Evolutionary conservation across 1,140 invertebrate species (phyloP).

Genomic region (Trachymyrmex septentrionalis): DNA sequence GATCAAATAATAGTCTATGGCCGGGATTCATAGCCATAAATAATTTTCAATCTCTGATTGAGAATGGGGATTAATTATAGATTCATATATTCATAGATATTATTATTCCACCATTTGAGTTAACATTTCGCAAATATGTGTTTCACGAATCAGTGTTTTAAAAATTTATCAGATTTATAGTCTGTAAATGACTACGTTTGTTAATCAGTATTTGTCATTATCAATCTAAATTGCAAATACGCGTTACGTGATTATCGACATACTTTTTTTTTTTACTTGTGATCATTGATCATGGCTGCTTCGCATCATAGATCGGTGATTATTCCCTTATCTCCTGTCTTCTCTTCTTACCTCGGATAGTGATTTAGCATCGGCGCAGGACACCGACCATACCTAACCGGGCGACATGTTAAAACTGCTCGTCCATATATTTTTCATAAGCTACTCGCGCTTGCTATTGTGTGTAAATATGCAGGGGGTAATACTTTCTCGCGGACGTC

Average conservation of each 20-base stretch:
- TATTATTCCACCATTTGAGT: too few species aligned
- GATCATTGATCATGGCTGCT: not conserved
- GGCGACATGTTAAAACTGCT: slow-evolving; percentile 25
- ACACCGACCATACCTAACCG: not conserved
- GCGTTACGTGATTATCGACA: not conserved
- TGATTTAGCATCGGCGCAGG: not conserved
- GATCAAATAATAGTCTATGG: not conserved
- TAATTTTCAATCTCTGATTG: too few species aligned
- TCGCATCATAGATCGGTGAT: slow-evolving; percentile 3
- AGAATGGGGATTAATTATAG: too few species aligned
- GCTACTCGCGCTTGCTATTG: slow-evolving; percentile 36
- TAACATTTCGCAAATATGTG: too few species aligned
- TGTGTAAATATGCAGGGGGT: slow-evolving; percentile 54
- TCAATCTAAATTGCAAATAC: not conserved
- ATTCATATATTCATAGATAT: too few species aligned
- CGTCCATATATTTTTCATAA: slow-evolving; percentile 58
- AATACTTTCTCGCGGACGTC: slow-evolving; percentile 46
- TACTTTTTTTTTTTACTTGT: not conserved
- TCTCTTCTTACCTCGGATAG: not conserved
- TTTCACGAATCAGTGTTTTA: too few species aligned
- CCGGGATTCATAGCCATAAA: too few species aligned
- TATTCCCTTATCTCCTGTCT: not conserved
- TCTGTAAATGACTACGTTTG: too few species aligned
- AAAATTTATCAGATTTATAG: too few species aligned
- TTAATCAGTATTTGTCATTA: too few species aligned